Evolutionary conservation across 1,140 invertebrate species (phyloP).

Genomic region (Megalonaias nervosa): DNA sequence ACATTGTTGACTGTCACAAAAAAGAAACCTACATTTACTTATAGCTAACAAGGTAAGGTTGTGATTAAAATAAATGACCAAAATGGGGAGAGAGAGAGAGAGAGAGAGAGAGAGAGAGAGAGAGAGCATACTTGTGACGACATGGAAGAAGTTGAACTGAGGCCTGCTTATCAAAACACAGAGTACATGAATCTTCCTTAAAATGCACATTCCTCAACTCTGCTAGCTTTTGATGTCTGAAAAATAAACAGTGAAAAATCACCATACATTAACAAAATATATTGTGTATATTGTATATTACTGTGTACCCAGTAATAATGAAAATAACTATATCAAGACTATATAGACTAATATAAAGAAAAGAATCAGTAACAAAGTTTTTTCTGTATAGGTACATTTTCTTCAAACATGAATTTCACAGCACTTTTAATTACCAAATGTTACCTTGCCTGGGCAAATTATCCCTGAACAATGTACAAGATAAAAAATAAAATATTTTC

Average conservation of each 20-base stretch:
- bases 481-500: no score
- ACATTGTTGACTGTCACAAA: neutral
- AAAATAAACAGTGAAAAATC: slow-evolving; percentile 33
- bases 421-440: neutral
- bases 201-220: slow-evolving; percentile 83
- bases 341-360: neutral
- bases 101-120: neutral
- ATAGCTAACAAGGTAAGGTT: neutral
- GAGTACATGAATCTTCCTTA: slow-evolving; percentile 87
- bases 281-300: no score
- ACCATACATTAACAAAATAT: slow-evolving; percentile 6
- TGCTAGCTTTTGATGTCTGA: slow-evolving; percentile 83
- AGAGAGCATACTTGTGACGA: slow-evolving; percentile 26
- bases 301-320: neutral
- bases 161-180: slow-evolving; percentile 65
- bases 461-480: no score
- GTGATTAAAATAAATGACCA: neutral
- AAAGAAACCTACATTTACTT: neutral
- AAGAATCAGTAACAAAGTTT: neutral
- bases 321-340: neutral
- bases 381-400: neutral
- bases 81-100: neutral
- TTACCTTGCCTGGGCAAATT: neutral
- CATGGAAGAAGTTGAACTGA: slow-evolving; percentile 21
- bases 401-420: neutral